Conservation (phyloP, 2,797 vertebrate genomes). For the Pipistrellus pipistrellus region DNA sequence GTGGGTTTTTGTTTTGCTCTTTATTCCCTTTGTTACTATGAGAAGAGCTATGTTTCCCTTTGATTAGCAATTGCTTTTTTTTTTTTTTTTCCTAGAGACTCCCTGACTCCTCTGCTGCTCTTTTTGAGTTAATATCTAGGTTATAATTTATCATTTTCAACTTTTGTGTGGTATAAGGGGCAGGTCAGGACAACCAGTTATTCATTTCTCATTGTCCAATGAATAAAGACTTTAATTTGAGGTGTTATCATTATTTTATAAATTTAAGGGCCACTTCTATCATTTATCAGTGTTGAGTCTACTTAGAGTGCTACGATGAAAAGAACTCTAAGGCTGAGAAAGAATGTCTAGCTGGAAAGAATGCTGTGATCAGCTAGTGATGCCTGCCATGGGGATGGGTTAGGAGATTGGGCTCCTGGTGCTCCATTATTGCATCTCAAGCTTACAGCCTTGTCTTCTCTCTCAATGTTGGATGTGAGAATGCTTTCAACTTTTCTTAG, state of each 20-base stretch:
- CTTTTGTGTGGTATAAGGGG: neutral
- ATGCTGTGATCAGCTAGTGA: neutral
- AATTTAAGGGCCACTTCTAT: neutral
- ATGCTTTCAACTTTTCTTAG: neutral
- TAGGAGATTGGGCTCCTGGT: neutral
- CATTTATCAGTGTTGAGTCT: neutral
- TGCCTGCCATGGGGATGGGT: neutral
- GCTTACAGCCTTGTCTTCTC: neutral
- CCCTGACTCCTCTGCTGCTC: neutral
- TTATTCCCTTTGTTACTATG: neutral
- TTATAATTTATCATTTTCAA: neutral
- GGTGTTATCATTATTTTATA: neutral
- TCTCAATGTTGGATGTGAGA: neutral
- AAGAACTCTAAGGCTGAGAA: neutral
- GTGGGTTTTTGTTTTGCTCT: neutral
- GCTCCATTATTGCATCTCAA: neutral
- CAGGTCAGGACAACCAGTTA: neutral
- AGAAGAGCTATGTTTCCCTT: neutral
- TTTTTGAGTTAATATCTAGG: neutral
- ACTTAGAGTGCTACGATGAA: neutral
- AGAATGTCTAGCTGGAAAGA: neutral
- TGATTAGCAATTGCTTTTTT: neutral
- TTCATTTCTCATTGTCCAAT: neutral
- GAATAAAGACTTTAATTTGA: neutral
- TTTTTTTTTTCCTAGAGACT: constrained; percentile 5